Conservation (phyloP, 2,888 invertebrate species). For the Drosophila flavopinicola region DNA sequence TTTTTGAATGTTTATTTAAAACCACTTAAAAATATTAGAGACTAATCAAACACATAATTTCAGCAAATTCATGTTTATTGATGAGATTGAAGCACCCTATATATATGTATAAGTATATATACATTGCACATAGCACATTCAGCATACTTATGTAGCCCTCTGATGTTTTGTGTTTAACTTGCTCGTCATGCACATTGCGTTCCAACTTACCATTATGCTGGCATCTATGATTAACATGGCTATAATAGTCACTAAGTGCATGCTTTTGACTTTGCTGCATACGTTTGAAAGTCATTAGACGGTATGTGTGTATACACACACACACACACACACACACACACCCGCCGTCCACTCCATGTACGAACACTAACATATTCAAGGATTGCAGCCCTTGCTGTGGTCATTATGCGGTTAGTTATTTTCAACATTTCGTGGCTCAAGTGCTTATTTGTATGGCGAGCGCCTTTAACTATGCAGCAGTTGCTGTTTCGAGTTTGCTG, state of each 20-base stretch:
- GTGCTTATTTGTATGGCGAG: slow-evolving; percentile 64
- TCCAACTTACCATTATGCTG: slow-evolving; percentile 67
- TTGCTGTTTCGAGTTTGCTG: slow-evolving; percentile 47
- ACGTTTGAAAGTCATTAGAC: slow-evolving; percentile 69
- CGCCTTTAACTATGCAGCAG: slow-evolving; percentile 50
- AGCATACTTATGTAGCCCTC: no score
- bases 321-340: slow-evolving; percentile 10
- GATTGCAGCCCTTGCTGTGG: slow-evolving; percentile 50
- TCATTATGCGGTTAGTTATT: slow-evolving; percentile 76
- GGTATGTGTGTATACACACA: slow-evolving; percentile 8
- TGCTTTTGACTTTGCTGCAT: slow-evolving; percentile 70
- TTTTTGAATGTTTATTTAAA: neutral
- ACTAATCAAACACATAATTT: slow-evolving; percentile 2
- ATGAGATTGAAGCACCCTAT: slow-evolving; percentile 23
- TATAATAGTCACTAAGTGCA: slow-evolving; percentile 77
- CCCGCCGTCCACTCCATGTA: neutral
- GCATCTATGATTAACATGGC: slow-evolving; percentile 72
- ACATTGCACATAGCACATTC: no score
- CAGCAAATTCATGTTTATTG: slow-evolving; percentile 15
- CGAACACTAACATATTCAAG: slow-evolving; percentile 20
- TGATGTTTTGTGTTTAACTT: slow-evolving; percentile 21
- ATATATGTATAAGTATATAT: neutral
- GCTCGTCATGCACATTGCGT: slow-evolving; percentile 64
- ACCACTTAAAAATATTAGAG: neutral
- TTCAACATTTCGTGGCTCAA: slow-evolving; percentile 72